These are phyloP conservation scores for Nephrocerus scutellatus DNA, from an alignment of 2,888 invertebrate genomes.

Conservation along the genomic window DNA sequence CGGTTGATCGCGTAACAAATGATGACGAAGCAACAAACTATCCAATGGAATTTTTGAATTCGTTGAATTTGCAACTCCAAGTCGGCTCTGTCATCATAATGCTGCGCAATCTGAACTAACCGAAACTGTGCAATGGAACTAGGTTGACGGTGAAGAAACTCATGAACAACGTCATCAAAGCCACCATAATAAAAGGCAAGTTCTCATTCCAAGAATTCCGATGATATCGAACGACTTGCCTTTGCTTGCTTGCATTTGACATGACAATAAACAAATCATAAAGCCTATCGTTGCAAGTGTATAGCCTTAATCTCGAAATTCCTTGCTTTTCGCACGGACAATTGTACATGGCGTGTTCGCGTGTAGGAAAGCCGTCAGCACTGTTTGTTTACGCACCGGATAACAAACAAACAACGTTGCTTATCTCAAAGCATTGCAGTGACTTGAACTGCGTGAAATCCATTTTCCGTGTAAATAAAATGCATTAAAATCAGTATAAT, in stretches of 20 bases:
- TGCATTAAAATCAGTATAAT: no score
- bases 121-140: slow-evolving; percentile 28
- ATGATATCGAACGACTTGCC: slow-evolving; percentile 34
- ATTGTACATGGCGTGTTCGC: slow-evolving; percentile 28
- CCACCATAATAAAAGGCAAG: slow-evolving; percentile 22
- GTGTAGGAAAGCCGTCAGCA: slow-evolving; percentile 20
- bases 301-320: slow-evolving; percentile 29
- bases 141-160: slow-evolving; percentile 9
- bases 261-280: slow-evolving; percentile 36
- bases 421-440: no score
- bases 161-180: slow-evolving; percentile 22
- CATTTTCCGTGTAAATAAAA: no score
- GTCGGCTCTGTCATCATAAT: slow-evolving; percentile 30
- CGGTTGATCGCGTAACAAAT: neutral
- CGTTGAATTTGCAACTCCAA: slow-evolving; percentile 26
- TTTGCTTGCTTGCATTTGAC: slow-evolving; percentile 32
- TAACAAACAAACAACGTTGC: no score
- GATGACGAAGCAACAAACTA: slow-evolving; percentile 1
- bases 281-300: slow-evolving; percentile 29
- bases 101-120: slow-evolving; percentile 28
- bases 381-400: slow-evolving; percentile 14
- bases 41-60: no score
- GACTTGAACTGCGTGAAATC: no score
- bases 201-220: slow-evolving; percentile 32
- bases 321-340: slow-evolving; percentile 35